Conservation (phyloP, 92 coral and sea anemone species). For the Heliopora coerulea region DNA sequence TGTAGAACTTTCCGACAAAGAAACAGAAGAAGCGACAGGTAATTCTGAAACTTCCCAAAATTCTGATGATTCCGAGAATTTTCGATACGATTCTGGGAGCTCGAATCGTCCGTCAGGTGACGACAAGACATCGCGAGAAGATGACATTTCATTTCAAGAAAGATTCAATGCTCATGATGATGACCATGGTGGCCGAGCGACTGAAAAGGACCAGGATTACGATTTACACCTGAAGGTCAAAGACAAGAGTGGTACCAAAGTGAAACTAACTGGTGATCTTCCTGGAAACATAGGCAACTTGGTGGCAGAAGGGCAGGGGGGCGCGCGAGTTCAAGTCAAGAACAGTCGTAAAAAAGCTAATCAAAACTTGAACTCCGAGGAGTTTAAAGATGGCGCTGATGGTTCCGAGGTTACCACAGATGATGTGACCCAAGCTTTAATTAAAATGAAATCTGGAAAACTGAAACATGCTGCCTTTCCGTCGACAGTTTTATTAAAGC, state of each 20-base stretch:
- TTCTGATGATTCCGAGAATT: constrained; percentile 1
- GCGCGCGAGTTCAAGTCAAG: constrained; percentile 3
- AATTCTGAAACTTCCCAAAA: background rate
- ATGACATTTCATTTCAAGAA: constrained; percentile 4
- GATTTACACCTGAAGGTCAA: constrained; percentile 26
- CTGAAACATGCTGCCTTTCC: constrained; percentile 25
- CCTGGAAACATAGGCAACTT: constrained; percentile 21
- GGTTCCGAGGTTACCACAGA: background rate
- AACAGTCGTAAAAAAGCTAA: background rate
- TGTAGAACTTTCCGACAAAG: background rate
- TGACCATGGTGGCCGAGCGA: background rate
- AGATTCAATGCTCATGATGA: background rate
- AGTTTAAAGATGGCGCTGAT: background rate
- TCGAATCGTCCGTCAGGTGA: background rate
- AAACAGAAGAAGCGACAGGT: constrained; percentile 17
- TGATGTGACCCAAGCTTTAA: constrained; percentile 12
- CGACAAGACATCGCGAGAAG: background rate
- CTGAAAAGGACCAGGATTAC: background rate
- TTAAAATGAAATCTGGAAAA: constrained; percentile 29
- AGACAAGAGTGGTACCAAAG: constrained; percentile 27
- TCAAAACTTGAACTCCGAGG: background rate
- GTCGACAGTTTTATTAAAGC: constrained; percentile 1
- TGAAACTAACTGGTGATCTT: constrained; percentile 25
- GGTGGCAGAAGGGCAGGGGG: constrained; percentile 24
- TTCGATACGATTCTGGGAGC: constrained; percentile 1